These are phyloP conservation scores for Phyllopteryx taeniolatus DNA, from an alignment of 2,113 vertebrate species.

Conservation along the genomic window DNA sequence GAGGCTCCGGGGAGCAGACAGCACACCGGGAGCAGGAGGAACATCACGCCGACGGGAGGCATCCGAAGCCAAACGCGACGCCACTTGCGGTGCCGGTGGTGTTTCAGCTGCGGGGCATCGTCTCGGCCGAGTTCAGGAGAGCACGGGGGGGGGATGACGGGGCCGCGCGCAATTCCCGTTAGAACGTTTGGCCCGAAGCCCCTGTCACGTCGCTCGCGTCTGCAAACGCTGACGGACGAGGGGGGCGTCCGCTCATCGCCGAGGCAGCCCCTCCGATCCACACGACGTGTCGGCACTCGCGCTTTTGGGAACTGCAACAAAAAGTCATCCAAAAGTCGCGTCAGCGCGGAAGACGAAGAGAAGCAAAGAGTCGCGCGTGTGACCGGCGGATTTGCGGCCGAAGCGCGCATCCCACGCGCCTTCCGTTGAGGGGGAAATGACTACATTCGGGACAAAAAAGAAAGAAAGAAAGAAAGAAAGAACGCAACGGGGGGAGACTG, in stretches of 20 bases:
- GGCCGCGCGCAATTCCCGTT: background rate
- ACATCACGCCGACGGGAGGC: conserved; percentile 15
- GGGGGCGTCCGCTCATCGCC: conserved; percentile 29
- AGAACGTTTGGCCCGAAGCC: background rate
- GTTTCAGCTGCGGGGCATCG: conserved; percentile 52
- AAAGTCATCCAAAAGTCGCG: conserved; percentile 58
- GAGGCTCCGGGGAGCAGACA: conserved; percentile 35
- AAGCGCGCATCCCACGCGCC: background rate
- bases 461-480: background rate
- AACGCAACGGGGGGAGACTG: background rate
- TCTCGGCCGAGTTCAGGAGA: background rate
- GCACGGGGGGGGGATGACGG: background rate
- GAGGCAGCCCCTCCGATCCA: background rate
- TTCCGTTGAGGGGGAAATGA: background rate
- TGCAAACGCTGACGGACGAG: conserved; percentile 43
- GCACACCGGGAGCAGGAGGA: conserved; percentile 30
- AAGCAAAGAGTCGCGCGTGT: conserved; percentile 19
- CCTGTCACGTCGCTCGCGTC: conserved; percentile 2
- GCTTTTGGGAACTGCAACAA: conserved; percentile 19
- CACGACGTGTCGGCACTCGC: no score
- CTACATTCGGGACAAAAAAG: background rate
- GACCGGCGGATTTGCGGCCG: background rate
- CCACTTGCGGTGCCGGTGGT: conserved; percentile 19
- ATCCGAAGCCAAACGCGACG: conserved; percentile 13
- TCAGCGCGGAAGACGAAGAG: conserved; percentile 8